These are phyloP conservation scores for Eleginops maclovinus DNA, from an alignment of 2,113 vertebrate genomes.

Conservation along the genomic window DNA sequence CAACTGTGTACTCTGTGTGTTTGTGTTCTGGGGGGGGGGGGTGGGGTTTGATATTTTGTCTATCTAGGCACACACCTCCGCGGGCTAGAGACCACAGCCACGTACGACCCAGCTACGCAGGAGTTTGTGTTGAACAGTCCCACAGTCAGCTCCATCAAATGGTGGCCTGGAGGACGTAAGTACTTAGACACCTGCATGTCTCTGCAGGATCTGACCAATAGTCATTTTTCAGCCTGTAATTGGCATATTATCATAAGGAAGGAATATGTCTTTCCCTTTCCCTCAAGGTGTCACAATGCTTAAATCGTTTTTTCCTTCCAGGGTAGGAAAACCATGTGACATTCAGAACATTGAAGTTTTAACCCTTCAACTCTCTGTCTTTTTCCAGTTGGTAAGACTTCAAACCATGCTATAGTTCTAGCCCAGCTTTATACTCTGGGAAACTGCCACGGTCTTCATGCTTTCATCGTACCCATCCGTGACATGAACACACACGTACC, in stretches of 20 bases:
- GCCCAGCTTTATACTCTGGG: conserved; percentile 95
- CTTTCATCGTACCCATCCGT: conserved; percentile 94
- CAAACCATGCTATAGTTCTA: conserved; percentile 96
- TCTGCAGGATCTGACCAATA: background rate
- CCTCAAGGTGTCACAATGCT: background rate
- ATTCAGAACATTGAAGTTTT: background rate
- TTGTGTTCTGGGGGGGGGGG: conserved; percentile 20
- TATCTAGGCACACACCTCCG: conserved; percentile 92
- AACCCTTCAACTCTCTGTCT: conserved; percentile 10
- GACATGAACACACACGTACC: conserved; percentile 91
- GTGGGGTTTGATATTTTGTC: conserved; percentile 4
- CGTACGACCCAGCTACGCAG: conserved; percentile 92
- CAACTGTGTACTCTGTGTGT: background rate
- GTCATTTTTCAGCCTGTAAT: background rate
- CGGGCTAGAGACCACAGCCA: conserved; percentile 96
- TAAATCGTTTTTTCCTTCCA: background rate
- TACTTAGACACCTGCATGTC: conserved; percentile 30
- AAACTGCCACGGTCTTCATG: conserved; percentile 91
- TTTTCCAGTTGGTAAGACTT: conserved; percentile 93
- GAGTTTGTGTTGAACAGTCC: conserved; percentile 97
- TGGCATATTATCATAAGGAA: background rate
- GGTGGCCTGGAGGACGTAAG: conserved; percentile 99
- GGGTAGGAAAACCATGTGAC: background rate
- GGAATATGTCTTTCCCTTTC: background rate
- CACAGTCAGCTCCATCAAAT: conserved; percentile 97